Evolutionary conservation across 1,140 invertebrate genomes (phyloP).

Genomic region (Lepidotrigona ventralis): DNA sequence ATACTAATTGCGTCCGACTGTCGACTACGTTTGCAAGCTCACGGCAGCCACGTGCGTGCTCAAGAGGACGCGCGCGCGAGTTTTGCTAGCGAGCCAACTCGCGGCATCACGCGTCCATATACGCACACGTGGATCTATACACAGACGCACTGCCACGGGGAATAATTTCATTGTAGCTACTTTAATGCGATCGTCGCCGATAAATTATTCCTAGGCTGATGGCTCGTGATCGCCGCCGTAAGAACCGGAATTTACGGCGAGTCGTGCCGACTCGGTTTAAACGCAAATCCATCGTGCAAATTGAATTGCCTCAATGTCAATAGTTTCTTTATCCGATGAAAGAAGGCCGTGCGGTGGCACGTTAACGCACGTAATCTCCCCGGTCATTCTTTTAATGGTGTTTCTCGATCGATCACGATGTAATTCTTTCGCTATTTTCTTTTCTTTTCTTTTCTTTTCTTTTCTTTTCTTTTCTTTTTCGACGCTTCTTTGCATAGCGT

Average conservation of each 20-base stretch:
- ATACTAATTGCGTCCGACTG: conserved; percentile 63
- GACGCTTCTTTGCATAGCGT: not conserved
- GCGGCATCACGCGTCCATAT: conserved; percentile 25
- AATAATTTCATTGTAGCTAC: conserved; percentile 51
- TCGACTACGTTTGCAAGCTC: conserved; percentile 46
- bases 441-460: not conserved
- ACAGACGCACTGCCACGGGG: conserved; percentile 14
- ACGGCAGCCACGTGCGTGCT: not conserved
- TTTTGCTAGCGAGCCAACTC: conserved; percentile 3
- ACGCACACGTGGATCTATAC: conserved; percentile 28
- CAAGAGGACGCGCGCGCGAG: not conserved
- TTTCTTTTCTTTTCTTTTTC: not conserved
- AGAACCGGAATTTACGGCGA: conserved; percentile 42
- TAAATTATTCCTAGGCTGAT: conserved; percentile 43
- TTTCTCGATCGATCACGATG: conserved; percentile 24
- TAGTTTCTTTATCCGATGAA: conserved; percentile 31
- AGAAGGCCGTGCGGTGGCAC: conserved; percentile 36
- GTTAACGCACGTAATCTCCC: conserved; percentile 30
- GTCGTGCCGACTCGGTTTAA: conserved; percentile 3
- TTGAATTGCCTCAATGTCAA: conserved; percentile 50
- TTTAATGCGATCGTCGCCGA: conserved; percentile 46
- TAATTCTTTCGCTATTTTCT: not conserved
- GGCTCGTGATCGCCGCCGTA: conserved; percentile 39
- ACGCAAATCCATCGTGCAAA: conserved; percentile 40
- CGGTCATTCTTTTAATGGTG: not conserved